Percentiles rank a stretch among this genome's conserved stretches.
Conservation (phyloP, 2,888 invertebrate species). For the Buathra laborator region DNA sequence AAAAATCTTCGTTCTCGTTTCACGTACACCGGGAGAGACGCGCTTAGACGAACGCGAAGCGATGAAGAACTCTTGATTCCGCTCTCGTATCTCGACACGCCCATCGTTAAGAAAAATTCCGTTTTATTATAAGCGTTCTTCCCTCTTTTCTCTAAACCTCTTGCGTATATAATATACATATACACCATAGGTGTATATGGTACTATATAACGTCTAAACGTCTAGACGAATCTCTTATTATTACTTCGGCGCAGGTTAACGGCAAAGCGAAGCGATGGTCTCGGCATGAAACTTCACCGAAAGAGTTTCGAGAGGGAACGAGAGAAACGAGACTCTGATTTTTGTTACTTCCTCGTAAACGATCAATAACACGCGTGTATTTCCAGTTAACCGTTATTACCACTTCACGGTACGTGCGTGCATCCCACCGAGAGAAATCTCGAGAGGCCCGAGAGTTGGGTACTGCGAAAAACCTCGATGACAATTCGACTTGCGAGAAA, state of each 20-base stretch:
- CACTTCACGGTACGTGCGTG: constrained; percentile 18
- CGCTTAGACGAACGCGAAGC: constrained; percentile 17
- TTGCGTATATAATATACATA: constrained; percentile 5
- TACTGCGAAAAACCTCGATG: constrained; percentile 1
- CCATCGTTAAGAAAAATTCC: constrained; percentile 57
- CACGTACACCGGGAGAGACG: background rate
- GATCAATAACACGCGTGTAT: constrained; percentile 18
- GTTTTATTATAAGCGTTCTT: constrained; percentile 34
- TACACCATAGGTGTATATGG: background rate
- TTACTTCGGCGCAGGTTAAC: constrained; percentile 2
- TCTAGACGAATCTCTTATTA: constrained; percentile 26
- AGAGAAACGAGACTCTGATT: constrained; percentile 11
- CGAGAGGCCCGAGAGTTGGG: background rate
- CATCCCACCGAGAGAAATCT: constrained; percentile 8
- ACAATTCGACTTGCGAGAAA: constrained; percentile 12
- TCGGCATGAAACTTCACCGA: background rate
- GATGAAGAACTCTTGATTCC: constrained; percentile 44
- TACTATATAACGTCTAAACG: background rate
- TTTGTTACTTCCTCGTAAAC: constrained; percentile 14
- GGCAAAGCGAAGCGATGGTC: background rate
- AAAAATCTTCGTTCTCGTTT: background rate
- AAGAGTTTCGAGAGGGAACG: background rate
- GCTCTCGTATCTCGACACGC: constrained; percentile 58
- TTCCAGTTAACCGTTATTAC: constrained; percentile 11
- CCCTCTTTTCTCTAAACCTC: constrained; percentile 16